Conservation (phyloP, 2,113 vertebrate species). For the Machaerirhynchus nigripectus region DNA sequence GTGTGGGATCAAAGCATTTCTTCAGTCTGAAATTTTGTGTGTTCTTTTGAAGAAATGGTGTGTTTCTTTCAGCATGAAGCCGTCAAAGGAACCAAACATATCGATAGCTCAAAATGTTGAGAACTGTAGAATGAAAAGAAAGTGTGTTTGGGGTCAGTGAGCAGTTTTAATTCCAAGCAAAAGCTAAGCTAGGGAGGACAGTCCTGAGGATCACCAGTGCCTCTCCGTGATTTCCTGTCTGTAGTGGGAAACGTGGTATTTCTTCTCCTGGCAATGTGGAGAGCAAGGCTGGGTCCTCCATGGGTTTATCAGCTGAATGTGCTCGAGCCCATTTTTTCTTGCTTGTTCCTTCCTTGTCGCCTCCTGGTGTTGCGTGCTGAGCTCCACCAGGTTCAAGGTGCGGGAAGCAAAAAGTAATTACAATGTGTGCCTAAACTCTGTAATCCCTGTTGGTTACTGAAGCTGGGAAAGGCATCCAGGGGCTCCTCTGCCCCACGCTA, state of each 20-base stretch:
- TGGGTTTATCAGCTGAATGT: background rate
- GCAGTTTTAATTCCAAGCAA: background rate
- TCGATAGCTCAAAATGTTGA: background rate
- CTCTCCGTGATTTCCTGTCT: background rate
- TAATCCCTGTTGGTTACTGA: background rate
- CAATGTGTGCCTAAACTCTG: background rate
- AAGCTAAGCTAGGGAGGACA: background rate
- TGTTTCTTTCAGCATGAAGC: background rate
- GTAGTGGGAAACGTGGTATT: background rate
- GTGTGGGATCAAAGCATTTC: background rate
- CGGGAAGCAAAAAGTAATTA: background rate
- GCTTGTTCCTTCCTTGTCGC: background rate
- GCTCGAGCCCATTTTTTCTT: background rate
- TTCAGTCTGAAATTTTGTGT: background rate
- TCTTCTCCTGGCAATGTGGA: background rate
- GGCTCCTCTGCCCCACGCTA: accelerated
- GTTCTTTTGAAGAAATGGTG: background rate
- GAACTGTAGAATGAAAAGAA: background rate
- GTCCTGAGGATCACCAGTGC: background rate
- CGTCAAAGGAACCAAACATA: background rate
- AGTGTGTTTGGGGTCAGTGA: background rate
- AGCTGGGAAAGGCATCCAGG: background rate
- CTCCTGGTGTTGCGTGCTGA: background rate
- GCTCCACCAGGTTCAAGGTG: background rate
- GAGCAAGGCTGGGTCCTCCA: background rate